Evolutionary conservation across 2,888 invertebrate genomes (phyloP), one percentile per base, ranked within the genome.

Genomic region (Gastrophysa polygoni): DNA sequence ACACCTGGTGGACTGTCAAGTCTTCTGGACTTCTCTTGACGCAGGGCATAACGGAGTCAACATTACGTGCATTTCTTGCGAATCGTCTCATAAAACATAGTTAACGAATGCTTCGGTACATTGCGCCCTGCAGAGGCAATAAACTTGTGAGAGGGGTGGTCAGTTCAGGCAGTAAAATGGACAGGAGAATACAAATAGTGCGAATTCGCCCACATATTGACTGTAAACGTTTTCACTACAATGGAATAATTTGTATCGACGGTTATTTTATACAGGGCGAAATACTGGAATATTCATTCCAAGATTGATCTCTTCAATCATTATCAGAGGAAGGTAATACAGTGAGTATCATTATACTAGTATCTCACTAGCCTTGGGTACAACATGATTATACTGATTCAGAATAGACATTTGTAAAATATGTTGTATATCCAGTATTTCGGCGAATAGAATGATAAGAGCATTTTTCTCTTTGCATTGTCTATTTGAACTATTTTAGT

Each of bases 121-220:
- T 8, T 32, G 54, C 58, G 57, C 38, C 59, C 55, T 64, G 61
- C 59, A 59, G 63, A 24, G 63, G 48, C 48, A 56, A 59, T 66
- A 64, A 63, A 66, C 61, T 57, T 58, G 54, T 59, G 60, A 58
- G 34, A 59, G 59, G 61, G 62, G 65, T 65, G 62, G 65, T 62
- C 59, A 65, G 57, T 52, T 20, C 17, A 28, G 38, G 49, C 51
- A 43, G 32, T 55, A 60, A 51, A 61, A 34, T 57, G 20, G 44
- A 29, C 29, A 32, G 46, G 17, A 44, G 32, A 56, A 38, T 51
- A 49, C 55, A 63, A 63, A 47, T 51, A 55, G 50, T 28, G 17
- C 21, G 20, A 56, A 58, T 20, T 52, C 49, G 49, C 56, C 54
- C 49, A 62, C 49, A 43, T 52, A 43, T 58, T 43, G 28, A 54